These are phyloP conservation scores for Nycticorax nycticorax DNA, from an alignment of 2,113 vertebrate species.

Conservation along the genomic window DNA sequence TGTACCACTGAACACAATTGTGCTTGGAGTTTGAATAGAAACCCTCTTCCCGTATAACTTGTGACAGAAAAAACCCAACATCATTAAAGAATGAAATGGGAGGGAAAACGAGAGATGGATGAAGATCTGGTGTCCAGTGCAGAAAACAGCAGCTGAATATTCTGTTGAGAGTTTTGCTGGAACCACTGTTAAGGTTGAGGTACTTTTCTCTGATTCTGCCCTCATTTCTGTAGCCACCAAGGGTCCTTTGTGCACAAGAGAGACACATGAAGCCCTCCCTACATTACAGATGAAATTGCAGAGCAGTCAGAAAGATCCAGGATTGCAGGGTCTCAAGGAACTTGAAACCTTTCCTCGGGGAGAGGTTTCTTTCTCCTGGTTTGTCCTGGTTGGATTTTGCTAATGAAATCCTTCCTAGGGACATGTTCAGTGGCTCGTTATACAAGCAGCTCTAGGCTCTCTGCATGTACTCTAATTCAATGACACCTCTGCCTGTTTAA, in stretches of 20 bases:
- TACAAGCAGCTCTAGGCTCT: neutral
- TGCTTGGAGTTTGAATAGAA: neutral
- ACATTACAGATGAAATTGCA: neutral
- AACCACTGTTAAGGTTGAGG: neutral
- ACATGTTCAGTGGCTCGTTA: neutral
- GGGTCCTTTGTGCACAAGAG: neutral
- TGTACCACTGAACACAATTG: neutral
- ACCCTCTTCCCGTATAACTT: neutral
- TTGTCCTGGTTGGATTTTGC: neutral
- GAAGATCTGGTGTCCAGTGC: neutral
- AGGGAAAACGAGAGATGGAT: neutral
- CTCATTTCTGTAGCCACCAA: neutral
- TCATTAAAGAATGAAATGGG: neutral
- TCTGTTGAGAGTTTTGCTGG: neutral
- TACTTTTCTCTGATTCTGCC: neutral
- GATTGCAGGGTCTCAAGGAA: neutral
- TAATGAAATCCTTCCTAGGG: neutral
- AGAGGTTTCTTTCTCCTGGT: neutral
- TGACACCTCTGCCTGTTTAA: constrained; percentile 1
- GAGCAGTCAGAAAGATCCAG: neutral
- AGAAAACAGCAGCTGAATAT: neutral
- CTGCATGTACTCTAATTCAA: neutral
- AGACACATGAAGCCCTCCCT: neutral
- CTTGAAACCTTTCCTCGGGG: neutral
- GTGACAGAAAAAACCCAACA: neutral